Evolutionary conservation across 2,113 vertebrate species (phyloP), one percentile per base, ranked within the genome.

Genomic region (Pseudopodoces humilis): DNA sequence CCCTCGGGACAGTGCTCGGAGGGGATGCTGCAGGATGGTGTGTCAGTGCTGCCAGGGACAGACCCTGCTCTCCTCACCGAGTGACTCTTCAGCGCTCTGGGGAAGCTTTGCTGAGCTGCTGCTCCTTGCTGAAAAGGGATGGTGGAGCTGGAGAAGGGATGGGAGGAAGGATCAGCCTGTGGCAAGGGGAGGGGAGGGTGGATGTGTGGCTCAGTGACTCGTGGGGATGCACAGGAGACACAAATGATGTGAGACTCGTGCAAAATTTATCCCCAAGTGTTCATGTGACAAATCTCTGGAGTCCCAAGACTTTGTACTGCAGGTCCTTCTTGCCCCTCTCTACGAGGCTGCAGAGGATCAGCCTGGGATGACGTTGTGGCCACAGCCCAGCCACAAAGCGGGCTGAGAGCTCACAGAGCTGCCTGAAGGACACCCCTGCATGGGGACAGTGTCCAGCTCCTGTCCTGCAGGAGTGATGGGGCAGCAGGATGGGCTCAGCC

Each of bases 1-100:
- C 2, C 0, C 50, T 35, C 37, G 27, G 58, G 46, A 14, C 23
- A 5, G 19, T 0, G 17, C 3, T 0, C 0, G 1, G 43, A 50
- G 44, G 33, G 30, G 47, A 17, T n/a, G 5, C 37, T 59, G 7
- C 4, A 21, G 63, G 59, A 6, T 27, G 2, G 39, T 28, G 11
- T 44, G 76, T 33, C 60, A 56, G 2, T 17, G 50, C 53, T 89
- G 79, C 41, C 80, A 52, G 13, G 87, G 25, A 56, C 76, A 78
- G 55, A 37, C 18, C 41, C 31, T 16, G 46, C 16, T 69, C 23
- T 49, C 1, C 1, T 64, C 44, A 30, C 52, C 55, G 11, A n/a
- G 47, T 10, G 56, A 23, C 4, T 7, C 35, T 47, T 39, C 47
- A 64, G 46, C 60, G 74, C 24, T 25, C 58, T n/a, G 35, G 49